A percentile compares a stretch with the other conserved stretches of the same genome.
phyloP scores from a whole-genome alignment of 2,113 vertebrate genomes.

The Rhegmatorhina hoffmannsi region DNA sequence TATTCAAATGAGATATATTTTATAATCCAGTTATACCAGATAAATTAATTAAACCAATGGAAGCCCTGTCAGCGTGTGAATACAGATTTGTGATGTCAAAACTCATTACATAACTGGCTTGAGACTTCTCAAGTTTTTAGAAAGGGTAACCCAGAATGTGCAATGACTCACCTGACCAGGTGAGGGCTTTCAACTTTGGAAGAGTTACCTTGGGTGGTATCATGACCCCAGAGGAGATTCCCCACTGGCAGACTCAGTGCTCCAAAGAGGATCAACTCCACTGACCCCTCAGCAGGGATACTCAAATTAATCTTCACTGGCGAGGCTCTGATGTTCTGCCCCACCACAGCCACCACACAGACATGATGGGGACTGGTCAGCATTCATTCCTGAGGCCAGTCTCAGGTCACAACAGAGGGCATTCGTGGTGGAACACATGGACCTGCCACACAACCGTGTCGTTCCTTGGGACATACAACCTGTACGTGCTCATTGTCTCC shows the following conservation, averaged over 20 bases:
- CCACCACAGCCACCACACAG: background rate
- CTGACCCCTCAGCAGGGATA: background rate
- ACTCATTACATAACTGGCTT: background rate
- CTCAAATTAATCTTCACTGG: background rate
- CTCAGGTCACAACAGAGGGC: background rate
- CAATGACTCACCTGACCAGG: background rate
- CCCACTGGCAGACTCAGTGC: fast-evolving
- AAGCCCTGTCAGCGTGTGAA: background rate
- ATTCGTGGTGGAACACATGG: background rate
- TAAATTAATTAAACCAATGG: background rate
- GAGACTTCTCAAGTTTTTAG: background rate
- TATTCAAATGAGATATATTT: background rate
- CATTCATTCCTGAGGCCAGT: background rate
- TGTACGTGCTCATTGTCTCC: background rate
- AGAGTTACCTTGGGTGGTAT: background rate
- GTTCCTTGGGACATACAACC: background rate
- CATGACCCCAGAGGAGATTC: background rate
- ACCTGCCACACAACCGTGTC: fast-evolving
- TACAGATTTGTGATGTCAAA: background rate
- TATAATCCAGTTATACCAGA: background rate
- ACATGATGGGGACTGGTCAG: background rate
- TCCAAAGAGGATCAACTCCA: background rate
- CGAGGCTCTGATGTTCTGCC: background rate
- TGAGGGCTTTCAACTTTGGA: background rate
- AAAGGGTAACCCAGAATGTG: background rate